These are phyloP conservation scores for Noctua janthina DNA, from an alignment of 2,888 invertebrate genomes.

Conservation along the genomic window DNA sequence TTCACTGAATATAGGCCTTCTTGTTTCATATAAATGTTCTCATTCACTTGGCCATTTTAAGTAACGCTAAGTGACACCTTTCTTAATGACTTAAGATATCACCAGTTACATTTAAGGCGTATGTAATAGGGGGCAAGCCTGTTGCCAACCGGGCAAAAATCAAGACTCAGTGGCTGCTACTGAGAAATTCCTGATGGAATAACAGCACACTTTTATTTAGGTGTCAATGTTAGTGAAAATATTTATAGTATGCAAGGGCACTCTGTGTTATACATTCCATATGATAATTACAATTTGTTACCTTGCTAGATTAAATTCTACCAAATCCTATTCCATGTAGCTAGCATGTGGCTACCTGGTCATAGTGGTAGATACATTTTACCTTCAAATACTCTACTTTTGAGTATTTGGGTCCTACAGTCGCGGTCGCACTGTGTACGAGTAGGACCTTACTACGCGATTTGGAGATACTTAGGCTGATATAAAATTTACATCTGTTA, in stretches of 20 bases:
- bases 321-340: conserved; percentile 85
- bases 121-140: too few species aligned
- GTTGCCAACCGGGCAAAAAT: too few species aligned
- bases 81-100: too few species aligned
- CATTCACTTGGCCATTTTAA: too few species aligned
- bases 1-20: too few species aligned
- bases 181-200: too few species aligned
- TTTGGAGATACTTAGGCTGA: neutral
- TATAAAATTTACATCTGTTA: too few species aligned
- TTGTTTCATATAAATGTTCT: neutral
- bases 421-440: too few species aligned
- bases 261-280: conserved; percentile 87
- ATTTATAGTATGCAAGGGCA: conserved; percentile 82
- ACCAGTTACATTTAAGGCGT: too few species aligned
- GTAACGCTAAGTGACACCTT: too few species aligned
- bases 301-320: conserved; percentile 84
- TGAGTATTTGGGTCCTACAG: neutral
- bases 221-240: neutral
- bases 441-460: neutral
- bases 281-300: conserved; percentile 89
- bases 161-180: too few species aligned
- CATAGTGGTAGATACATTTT: conserved; percentile 83
- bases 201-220: neutral
- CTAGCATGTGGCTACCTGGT: conserved; percentile 76
- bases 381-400: neutral